These are phyloP conservation scores for Trididemnum nubilum DNA, from an alignment of 23 tunicate species.

Conservation along the genomic window DNA sequence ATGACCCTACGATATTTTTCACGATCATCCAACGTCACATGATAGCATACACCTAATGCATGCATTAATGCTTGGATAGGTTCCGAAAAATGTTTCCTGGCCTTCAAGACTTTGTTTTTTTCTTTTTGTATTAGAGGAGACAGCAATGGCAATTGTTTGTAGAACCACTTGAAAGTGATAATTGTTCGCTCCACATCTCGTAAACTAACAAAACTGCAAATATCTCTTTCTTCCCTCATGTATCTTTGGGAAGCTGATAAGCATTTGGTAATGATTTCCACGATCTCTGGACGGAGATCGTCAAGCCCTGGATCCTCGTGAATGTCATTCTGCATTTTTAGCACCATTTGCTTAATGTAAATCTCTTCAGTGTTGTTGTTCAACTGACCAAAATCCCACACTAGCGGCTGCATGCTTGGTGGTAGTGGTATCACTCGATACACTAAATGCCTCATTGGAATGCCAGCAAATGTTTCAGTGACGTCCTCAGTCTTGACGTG, in stretches of 20 bases:
- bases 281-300: not conserved
- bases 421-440: constrained; percentile 56
- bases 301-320: not conserved
- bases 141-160: not conserved
- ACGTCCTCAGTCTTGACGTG: constrained; percentile 35
- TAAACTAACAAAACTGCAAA: constrained; percentile 52
- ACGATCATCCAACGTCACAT: constrained; percentile 54
- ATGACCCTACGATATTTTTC: constrained; percentile 19
- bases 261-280: not conserved
- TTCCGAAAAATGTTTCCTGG: not conserved
- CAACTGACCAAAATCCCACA: constrained; percentile 72
- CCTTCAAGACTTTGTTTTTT: not conserved
- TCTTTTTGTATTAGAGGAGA: not conserved
- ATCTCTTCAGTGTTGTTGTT: constrained; percentile 22
- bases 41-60: constrained; percentile 60
- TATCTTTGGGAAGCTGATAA: constrained; percentile 30
- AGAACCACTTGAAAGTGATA: constrained; percentile 44
- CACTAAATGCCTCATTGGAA: constrained; percentile 53
- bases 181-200: constrained; percentile 49
- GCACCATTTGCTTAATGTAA: constrained; percentile 53
- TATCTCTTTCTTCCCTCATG: constrained; percentile 31
- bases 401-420: constrained; percentile 61
- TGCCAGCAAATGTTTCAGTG: constrained; percentile 36
- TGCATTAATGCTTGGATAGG: constrained; percentile 41
- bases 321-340: constrained; percentile 23